Evolutionary conservation across 2,888 invertebrate species (phyloP).

Genomic region (Acleris holmiana): DNA sequence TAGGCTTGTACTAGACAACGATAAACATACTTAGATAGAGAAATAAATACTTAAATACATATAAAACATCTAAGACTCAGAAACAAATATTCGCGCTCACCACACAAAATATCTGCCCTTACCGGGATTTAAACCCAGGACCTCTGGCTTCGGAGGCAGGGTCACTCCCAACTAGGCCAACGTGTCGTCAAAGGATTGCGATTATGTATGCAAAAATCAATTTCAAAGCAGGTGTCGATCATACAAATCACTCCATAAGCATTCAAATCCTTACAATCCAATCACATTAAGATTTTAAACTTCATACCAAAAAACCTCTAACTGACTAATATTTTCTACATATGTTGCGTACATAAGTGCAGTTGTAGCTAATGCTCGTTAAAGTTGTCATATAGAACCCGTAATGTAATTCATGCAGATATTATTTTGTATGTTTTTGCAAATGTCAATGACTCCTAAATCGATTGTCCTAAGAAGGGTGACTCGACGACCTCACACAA

Average conservation of each 20-base stretch:
- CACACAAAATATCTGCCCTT: too few relatives aligned
- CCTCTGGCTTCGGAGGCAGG: too few relatives aligned
- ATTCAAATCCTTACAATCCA: slow-evolving; percentile 26
- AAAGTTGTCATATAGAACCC: neutral
- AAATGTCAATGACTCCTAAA: slow-evolving; percentile 35
- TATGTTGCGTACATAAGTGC: neutral
- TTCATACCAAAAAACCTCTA: slow-evolving; percentile 1
- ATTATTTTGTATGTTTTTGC: neutral
- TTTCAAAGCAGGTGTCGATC: slow-evolving; percentile 15
- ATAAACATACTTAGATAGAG: too few relatives aligned
- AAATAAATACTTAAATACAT: too few relatives aligned
- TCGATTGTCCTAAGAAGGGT: slow-evolving; percentile 36
- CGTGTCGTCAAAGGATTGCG: too few relatives aligned
- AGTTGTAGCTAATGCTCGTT: neutral
- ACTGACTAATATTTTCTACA: neutral
- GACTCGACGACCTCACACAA: slow-evolving; percentile 26
- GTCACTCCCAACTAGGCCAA: too few relatives aligned
- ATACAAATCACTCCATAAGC: slow-evolving; percentile 30
- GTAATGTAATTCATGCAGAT: neutral
- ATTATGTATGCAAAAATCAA: slow-evolving; percentile 28
- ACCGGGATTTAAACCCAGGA: too few relatives aligned
- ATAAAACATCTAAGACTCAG: too few relatives aligned
- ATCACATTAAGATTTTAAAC: slow-evolving; percentile 30
- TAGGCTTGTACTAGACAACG: too few relatives aligned
- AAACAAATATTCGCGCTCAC: too few relatives aligned